phyloP scores from a whole-genome alignment of 1,140 invertebrate species.

The Drosophila pruinosa region DNA sequence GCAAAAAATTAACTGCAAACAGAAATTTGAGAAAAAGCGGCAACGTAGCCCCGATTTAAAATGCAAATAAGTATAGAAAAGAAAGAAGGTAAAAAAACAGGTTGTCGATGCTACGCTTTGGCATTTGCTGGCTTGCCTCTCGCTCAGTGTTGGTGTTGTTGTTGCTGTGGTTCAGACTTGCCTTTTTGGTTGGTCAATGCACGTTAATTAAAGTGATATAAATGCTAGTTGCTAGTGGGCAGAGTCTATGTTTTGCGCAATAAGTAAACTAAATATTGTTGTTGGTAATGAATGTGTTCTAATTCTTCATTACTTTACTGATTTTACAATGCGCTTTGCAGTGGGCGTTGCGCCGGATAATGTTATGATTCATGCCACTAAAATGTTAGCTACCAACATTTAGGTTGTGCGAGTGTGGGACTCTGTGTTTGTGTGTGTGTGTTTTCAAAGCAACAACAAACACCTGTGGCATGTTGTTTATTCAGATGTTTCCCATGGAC shows the following conservation, averaged over 20 bases:
- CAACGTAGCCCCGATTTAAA: conserved; percentile 24
- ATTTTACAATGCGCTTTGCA: conserved; percentile 29
- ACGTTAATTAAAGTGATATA: conserved; percentile 40
- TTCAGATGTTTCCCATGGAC: conserved; percentile 19
- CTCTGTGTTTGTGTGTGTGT: conserved; percentile 7
- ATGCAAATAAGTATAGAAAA: conserved; percentile 41
- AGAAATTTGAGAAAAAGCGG: conserved; percentile 32
- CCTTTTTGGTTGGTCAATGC: conserved; percentile 40
- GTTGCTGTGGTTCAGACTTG: conserved; percentile 9
- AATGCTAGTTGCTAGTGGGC: conserved; percentile 11
- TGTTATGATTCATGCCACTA: conserved; percentile 55
- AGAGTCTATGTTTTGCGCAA: conserved; percentile 44
- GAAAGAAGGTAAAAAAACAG: conserved; percentile 37
- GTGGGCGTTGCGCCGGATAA: conserved; percentile 43
- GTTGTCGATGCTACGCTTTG: conserved; percentile 49
- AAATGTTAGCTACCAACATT: conserved; percentile 32
- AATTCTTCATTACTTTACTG: conserved; percentile 8
- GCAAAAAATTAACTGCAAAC: conserved; percentile 36
- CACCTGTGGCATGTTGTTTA: conserved; percentile 65
- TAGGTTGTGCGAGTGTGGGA: conserved; percentile 27
- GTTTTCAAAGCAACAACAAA: conserved; percentile 44
- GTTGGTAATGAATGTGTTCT: conserved; percentile 17
- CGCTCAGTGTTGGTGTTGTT: conserved; percentile 14
- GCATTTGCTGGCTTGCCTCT: conserved; percentile 36
- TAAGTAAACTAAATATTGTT: conserved; percentile 21